Percentiles rank a stretch among this genome's conserved stretches.
phyloP scores from a whole-genome alignment of 1,140 invertebrate species.

The Amphibalanus amphitrite region DNA sequence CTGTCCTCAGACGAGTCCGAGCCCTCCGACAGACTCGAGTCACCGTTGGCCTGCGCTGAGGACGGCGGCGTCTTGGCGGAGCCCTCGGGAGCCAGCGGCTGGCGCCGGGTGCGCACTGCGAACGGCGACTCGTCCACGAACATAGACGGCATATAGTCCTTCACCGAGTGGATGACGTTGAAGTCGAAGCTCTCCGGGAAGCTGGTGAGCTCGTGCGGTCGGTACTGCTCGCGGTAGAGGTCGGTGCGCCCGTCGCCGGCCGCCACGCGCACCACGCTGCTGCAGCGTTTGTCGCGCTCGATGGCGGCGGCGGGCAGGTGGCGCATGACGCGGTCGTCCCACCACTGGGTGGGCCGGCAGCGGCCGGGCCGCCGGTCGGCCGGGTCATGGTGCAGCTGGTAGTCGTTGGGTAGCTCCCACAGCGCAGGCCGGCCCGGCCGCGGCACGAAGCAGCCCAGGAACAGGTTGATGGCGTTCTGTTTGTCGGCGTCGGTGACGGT shows the following conservation, averaged over 20 bases:
- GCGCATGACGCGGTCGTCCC: constrained; percentile 6
- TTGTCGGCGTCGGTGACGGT: constrained; percentile 98
- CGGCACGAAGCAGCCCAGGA: constrained; percentile 80
- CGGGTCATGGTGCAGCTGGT: constrained; percentile 71
- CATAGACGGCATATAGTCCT: constrained; percentile 70
- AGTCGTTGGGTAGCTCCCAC: constrained; percentile 81
- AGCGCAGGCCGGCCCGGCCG: constrained; percentile 50
- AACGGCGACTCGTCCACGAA: constrained; percentile 69
- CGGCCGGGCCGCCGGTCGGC: constrained; percentile 23
- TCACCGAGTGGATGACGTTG: constrained; percentile 55
- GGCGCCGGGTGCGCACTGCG: constrained; percentile 42
- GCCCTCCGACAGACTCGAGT: background rate
- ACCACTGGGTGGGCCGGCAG: constrained; percentile 20
- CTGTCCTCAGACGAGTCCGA: background rate
- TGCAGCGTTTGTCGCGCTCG: constrained; percentile 8
- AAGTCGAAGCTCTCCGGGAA: constrained; percentile 47
- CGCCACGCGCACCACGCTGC: constrained; percentile 15
- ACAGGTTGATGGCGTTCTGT: constrained; percentile 95
- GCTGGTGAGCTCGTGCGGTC: constrained; percentile 51
- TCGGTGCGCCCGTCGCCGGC: constrained; percentile 27
- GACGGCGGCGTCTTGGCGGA: background rate
- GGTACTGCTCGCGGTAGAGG: constrained; percentile 62
- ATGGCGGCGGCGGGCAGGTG: constrained; percentile 7
- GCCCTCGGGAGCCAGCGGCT: background rate
- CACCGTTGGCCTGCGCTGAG: background rate